phyloP scores from a whole-genome alignment of 2,888 invertebrate genomes.

The Chorisops tibialis region DNA sequence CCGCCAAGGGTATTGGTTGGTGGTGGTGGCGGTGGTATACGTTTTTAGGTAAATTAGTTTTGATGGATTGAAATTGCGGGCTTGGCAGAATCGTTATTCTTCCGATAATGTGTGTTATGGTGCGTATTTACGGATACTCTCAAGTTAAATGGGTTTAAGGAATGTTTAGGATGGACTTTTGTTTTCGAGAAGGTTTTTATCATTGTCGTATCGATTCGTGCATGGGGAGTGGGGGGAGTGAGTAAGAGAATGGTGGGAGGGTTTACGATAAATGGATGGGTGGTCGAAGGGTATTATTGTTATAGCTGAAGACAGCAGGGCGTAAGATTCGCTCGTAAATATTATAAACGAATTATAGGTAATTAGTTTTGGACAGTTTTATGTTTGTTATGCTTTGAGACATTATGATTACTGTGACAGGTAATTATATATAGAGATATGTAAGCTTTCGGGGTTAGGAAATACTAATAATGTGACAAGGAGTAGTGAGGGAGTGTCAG shows the following conservation, averaged over 20 bases:
- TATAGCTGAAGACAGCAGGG: neutral
- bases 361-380: constrained; percentile 24
- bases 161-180: constrained; percentile 20
- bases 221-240: neutral
- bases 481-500: no score
- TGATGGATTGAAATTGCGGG: constrained; percentile 35
- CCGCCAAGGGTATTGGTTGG: neutral
- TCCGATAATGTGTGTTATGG: constrained; percentile 32
- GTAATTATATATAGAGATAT: constrained; percentile 20
- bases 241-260: neutral
- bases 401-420: constrained; percentile 18
- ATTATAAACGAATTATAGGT: constrained; percentile 23
- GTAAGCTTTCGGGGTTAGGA: no score
- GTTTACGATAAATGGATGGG: neutral
- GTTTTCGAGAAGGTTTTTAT: constrained; percentile 14
- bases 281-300: neutral
- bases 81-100: constrained; percentile 33
- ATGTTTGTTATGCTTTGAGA: constrained; percentile 8
- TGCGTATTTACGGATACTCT: constrained; percentile 29
- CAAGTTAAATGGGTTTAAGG: constrained; percentile 25
- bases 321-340: constrained; percentile 19
- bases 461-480: no score
- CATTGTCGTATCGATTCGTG: constrained; percentile 10
- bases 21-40: constrained; percentile 4
- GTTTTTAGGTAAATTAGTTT: constrained; percentile 35